Conservation (phyloP, 2,888 invertebrate species). For the Stenoptilia bipunctidactyla region DNA sequence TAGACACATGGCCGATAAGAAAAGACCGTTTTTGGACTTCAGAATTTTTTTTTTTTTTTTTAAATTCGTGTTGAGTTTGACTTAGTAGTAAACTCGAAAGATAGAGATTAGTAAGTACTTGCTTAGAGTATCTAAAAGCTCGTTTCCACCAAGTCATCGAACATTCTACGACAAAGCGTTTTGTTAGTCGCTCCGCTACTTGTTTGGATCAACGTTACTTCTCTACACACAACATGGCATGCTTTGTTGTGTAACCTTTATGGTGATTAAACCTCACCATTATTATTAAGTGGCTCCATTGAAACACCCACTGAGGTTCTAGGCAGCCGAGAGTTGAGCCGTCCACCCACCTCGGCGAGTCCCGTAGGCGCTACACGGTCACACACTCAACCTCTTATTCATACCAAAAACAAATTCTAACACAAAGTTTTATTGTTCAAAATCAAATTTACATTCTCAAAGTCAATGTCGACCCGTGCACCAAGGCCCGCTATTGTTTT, state of each 20-base stretch:
- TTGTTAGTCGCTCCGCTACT: slow-evolving; percentile 36
- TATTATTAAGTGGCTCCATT: slow-evolving; percentile 71
- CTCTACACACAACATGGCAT: slow-evolving; percentile 44
- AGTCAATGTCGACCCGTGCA: slow-evolving; percentile 56
- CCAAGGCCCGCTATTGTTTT: slow-evolving; percentile 64
- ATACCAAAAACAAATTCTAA: slow-evolving; percentile 48
- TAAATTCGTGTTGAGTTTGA: no score
- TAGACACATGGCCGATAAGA: no score
- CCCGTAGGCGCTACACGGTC: slow-evolving; percentile 70
- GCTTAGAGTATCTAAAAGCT: no score
- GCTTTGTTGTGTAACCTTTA: slow-evolving; percentile 66
- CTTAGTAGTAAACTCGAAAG: no score
- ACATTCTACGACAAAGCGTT: slow-evolving; percentile 30
- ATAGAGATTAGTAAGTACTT: no score
- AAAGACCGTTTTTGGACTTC: no score
- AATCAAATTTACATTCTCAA: slow-evolving; percentile 61
- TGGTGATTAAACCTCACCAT: slow-evolving; percentile 71
- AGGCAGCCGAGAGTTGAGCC: slow-evolving; percentile 65
- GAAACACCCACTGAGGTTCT: slow-evolving; percentile 62
- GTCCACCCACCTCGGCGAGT: slow-evolving; percentile 67
- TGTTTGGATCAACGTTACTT: slow-evolving; percentile 15
- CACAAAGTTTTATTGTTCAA: slow-evolving; percentile 59
- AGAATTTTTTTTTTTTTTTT: no score
- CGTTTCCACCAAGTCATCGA: no score
- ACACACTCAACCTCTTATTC: slow-evolving; percentile 58